These are phyloP conservation scores for Tetranychus urticae DNA, from an alignment of 1,140 invertebrate genomes.

Conservation along the genomic window DNA sequence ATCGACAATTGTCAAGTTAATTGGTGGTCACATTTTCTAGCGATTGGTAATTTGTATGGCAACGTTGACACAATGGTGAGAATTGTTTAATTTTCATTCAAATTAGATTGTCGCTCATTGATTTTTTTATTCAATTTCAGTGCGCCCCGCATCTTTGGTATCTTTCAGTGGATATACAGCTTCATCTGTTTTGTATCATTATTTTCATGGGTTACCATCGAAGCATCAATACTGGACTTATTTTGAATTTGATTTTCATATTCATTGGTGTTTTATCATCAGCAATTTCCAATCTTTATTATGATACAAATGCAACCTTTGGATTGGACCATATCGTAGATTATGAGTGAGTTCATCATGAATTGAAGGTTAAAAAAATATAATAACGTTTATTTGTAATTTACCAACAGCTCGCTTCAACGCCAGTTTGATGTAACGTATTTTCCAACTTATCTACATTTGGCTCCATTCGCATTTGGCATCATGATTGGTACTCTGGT, in stretches of 20 bases:
- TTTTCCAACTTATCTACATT: conserved; percentile 4
- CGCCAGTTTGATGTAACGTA: conserved; percentile 1
- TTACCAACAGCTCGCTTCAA: not conserved
- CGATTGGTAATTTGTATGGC: conserved; percentile 2
- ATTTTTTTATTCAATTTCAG: not conserved
- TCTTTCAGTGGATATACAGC: conserved; percentile 8
- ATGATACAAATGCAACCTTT: not conserved
- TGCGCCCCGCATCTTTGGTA: conserved; percentile 7
- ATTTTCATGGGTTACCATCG: conserved; percentile 3
- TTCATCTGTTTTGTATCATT: conserved; percentile 5
- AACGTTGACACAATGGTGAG: not conserved
- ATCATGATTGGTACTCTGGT: conserved; percentile 2
- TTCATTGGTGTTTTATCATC: not conserved
- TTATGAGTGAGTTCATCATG: not conserved
- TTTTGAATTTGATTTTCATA: not conserved
- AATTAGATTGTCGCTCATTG: too few species aligned
- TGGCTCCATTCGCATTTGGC: conserved; percentile 7
- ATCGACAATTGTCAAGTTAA: not conserved
- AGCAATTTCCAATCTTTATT: not conserved
- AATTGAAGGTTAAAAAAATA: not conserved
- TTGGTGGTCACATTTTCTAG: conserved; percentile 5
- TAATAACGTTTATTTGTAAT: not conserved
- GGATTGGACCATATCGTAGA: not conserved
- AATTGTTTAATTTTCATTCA: not conserved
- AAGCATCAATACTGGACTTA: not conserved